Evolutionary conservation across 1,140 invertebrate genomes (phyloP).

Genomic region (Gonatopus flavifemur): DNA sequence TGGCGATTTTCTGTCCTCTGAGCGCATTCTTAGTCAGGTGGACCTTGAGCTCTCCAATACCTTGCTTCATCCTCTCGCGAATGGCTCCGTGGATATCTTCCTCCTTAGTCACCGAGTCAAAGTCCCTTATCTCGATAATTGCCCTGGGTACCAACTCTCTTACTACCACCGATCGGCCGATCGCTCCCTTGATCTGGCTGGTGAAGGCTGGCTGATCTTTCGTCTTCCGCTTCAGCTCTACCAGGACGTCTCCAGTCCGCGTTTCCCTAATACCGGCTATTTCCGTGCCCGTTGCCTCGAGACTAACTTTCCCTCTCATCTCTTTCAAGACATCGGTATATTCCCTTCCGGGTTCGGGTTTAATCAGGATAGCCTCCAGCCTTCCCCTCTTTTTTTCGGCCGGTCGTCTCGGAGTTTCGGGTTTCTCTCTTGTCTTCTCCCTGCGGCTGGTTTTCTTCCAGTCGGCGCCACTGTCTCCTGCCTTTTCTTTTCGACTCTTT

Average conservation of each 20-base stretch:
- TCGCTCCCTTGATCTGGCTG: neutral
- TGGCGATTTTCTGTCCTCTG: too few species aligned
- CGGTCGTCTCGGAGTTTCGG: too few species aligned
- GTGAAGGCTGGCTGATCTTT: neutral
- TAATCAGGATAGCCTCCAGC: slow-evolving; percentile 1
- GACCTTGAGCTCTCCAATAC: too few species aligned
- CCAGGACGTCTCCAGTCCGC: slow-evolving; percentile 1
- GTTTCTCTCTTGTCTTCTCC: too few species aligned
- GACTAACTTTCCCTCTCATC: slow-evolving; percentile 3
- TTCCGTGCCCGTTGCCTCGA: neutral
- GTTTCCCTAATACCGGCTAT: slow-evolving; percentile 2
- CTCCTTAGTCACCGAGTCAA: too few species aligned
- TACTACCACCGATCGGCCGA: neutral
- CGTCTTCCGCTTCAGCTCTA: slow-evolving; percentile 1
- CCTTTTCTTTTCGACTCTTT: too few species aligned
- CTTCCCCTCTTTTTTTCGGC: neutral
- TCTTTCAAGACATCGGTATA: slow-evolving; percentile 2
- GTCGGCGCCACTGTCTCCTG: too few species aligned
- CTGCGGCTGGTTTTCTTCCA: too few species aligned
- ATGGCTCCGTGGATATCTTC: too few species aligned
- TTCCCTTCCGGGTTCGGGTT: neutral
- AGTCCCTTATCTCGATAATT: slow-evolving; percentile 6
- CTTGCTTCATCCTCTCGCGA: too few species aligned
- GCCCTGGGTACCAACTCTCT: neutral
- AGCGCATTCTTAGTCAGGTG: too few species aligned